A percentile compares a stretch with the other conserved stretches of the same genome.
These are phyloP conservation scores for Trichoplusia ni DNA, from an alignment of 1,140 invertebrate genomes.

Conservation along the genomic window DNA sequence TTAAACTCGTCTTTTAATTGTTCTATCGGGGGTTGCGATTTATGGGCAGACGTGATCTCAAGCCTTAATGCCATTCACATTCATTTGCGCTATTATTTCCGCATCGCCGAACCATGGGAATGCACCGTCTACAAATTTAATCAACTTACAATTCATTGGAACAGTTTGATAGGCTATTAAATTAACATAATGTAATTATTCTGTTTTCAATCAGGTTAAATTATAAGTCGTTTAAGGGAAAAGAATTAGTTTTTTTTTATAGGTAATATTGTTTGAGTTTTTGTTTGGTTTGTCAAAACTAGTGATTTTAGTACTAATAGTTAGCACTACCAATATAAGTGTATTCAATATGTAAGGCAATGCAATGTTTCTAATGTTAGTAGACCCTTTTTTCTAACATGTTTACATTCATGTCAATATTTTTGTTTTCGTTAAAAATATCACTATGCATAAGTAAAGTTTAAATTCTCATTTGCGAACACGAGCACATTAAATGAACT, in stretches of 20 bases:
- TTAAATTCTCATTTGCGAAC: neutral
- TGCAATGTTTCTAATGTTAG: too few species aligned
- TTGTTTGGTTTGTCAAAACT: neutral
- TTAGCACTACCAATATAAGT: too few species aligned
- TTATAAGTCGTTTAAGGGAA: too few species aligned
- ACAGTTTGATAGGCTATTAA: slow-evolving; percentile 54
- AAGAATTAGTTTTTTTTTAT: too few species aligned
- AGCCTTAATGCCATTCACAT: slow-evolving; percentile 62
- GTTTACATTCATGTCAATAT: neutral
- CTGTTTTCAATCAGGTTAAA: too few species aligned
- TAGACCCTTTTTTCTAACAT: too few species aligned
- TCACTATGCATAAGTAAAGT: too few species aligned
- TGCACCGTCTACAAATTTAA: slow-evolving; percentile 64
- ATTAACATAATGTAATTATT: too few species aligned
- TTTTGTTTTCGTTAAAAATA: neutral
- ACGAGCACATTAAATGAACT: neutral
- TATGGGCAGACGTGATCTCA: slow-evolving; percentile 75
- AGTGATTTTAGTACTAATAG: too few species aligned
- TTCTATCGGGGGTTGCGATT: slow-evolving; percentile 77
- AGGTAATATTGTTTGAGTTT: neutral
- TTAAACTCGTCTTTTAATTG: slow-evolving; percentile 81
- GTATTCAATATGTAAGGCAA: too few species aligned
- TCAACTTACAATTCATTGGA: slow-evolving; percentile 58
- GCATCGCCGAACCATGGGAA: slow-evolving; percentile 65
- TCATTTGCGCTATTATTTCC: slow-evolving; percentile 77